phyloP scores from a whole-genome alignment of 1,140 invertebrate species.

The Dendrolimus kikuchii region DNA sequence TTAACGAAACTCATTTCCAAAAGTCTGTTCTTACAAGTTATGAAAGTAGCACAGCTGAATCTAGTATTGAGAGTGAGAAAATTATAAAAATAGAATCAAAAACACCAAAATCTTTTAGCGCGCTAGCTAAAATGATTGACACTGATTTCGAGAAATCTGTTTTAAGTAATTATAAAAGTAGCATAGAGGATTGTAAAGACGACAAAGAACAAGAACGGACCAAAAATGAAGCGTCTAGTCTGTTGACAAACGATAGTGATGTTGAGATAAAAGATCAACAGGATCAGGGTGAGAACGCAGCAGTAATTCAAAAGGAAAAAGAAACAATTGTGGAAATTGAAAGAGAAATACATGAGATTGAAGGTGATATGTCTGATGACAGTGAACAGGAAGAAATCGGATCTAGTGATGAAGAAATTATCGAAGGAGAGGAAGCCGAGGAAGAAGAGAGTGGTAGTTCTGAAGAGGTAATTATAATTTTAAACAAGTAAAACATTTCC shows the following conservation, averaged over 20 bases:
- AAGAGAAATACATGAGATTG: conserved; percentile 56
- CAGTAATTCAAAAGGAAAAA: conserved; percentile 53
- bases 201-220: not conserved
- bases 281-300: conserved; percentile 22
- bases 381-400: conserved; percentile 6
- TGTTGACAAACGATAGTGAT: conserved; percentile 58
- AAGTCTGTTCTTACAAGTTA: conserved; percentile 37
- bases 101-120: conserved; percentile 14
- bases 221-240: conserved; percentile 30
- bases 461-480: conserved; percentile 18
- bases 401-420: conserved; percentile 15
- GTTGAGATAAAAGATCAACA: conserved; percentile 36
- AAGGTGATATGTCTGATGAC: conserved; percentile 21
- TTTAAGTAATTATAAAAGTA: conserved; percentile 32
- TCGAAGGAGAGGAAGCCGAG: conserved; percentile 11
- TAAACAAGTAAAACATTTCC: not conserved
- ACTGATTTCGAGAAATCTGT: conserved; percentile 42
- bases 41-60: conserved; percentile 28
- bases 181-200: conserved; percentile 14
- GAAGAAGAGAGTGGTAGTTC: conserved; percentile 20
- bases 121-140: conserved; percentile 31
- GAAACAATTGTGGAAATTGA: conserved; percentile 57
- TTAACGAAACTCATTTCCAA: conserved; percentile 25
- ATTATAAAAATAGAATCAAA: conserved; percentile 8
- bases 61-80: not conserved